phyloP scores from a whole-genome alignment of 2,113 vertebrate genomes.

The Hiodon alosoides region DNA sequence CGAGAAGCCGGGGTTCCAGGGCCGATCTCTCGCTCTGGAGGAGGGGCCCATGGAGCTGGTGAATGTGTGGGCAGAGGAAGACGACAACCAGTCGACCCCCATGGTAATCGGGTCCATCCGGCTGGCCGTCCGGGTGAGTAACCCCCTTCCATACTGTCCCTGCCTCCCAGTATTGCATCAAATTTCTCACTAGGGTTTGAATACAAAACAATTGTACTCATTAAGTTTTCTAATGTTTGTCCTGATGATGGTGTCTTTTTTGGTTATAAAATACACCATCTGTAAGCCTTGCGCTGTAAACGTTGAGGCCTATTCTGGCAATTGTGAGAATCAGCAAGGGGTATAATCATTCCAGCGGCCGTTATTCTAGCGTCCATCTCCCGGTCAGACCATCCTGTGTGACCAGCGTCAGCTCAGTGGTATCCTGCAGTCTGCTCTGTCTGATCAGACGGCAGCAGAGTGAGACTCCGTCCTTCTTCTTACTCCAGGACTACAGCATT shows the following conservation, averaged over 20 bases:
- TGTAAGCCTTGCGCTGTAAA: too few species aligned
- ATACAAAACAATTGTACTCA: background rate
- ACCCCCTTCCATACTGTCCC: background rate
- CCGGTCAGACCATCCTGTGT: background rate
- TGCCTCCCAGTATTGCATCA: too few species aligned
- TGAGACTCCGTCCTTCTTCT: conserved; percentile 4
- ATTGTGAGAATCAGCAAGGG: too few species aligned
- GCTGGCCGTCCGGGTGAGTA: conserved; percentile 81
- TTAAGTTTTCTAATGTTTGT: too few species aligned
- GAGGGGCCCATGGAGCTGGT: conserved; percentile 80
- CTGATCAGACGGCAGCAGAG: too few species aligned
- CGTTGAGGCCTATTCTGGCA: too few species aligned
- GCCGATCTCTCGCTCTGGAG: conserved; percentile 77
- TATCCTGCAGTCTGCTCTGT: too few species aligned
- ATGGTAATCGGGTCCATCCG: conserved; percentile 83
- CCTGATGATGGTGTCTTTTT: background rate
- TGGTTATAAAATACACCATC: too few species aligned
- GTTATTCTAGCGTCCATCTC: too few species aligned
- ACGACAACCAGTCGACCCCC: conserved; percentile 50
- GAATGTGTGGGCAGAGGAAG: conserved; percentile 73
- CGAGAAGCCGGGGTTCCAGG: conserved; percentile 89
- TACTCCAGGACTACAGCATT: conserved; percentile 79
- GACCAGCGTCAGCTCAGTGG: background rate
- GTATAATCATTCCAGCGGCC: too few species aligned
- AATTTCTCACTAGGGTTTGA: background rate